Percentiles rank a stretch among this genome's conserved stretches.
These are phyloP conservation scores for Drosophila yakuba DNA, from an alignment of 1,140 invertebrate species.

Conservation along the genomic window DNA sequence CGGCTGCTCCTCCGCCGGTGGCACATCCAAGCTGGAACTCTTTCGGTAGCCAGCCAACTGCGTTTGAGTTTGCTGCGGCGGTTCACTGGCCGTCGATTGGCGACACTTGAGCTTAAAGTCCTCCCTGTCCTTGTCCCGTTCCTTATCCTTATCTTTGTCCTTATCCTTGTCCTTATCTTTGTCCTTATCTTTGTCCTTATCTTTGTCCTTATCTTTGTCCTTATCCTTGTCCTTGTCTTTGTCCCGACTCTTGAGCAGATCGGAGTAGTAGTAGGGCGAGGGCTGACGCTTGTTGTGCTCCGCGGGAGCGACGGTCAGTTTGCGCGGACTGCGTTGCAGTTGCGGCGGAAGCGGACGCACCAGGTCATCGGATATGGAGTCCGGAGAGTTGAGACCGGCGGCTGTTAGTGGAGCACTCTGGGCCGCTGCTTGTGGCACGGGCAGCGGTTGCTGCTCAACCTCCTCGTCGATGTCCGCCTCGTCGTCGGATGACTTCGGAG, in stretches of 20 bases:
- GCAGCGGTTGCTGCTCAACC: constrained; percentile 49
- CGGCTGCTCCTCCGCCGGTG: constrained; percentile 78
- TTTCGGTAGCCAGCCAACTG: constrained; percentile 84
- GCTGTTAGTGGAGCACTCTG: not conserved
- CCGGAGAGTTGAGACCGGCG: constrained; percentile 85
- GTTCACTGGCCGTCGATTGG: constrained; percentile 78
- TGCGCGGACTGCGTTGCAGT: constrained; percentile 78
- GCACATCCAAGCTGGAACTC: constrained; percentile 89
- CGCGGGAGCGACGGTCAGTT: constrained; percentile 56
- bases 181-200: constrained; percentile 36
- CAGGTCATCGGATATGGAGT: constrained; percentile 85
- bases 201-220: constrained; percentile 27
- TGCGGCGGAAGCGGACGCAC: constrained; percentile 77
- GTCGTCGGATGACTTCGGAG: constrained; percentile 83
- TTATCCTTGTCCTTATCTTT: not conserved
- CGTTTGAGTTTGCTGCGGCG: constrained; percentile 63
- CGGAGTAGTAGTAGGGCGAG: constrained; percentile 92
- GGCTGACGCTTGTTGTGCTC: constrained; percentile 87
- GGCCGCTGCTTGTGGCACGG: constrained; percentile 3
- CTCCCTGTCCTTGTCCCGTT: constrained; percentile 42
- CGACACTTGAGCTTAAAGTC: constrained; percentile 75
- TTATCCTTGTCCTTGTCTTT: constrained; percentile 59
- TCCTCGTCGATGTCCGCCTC: constrained; percentile 79
- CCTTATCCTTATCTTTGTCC: constrained; percentile 27
- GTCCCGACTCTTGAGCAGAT: constrained; percentile 87